phyloP scores from a whole-genome alignment of 2,888 invertebrate species.

The Mythimna loreyi region DNA sequence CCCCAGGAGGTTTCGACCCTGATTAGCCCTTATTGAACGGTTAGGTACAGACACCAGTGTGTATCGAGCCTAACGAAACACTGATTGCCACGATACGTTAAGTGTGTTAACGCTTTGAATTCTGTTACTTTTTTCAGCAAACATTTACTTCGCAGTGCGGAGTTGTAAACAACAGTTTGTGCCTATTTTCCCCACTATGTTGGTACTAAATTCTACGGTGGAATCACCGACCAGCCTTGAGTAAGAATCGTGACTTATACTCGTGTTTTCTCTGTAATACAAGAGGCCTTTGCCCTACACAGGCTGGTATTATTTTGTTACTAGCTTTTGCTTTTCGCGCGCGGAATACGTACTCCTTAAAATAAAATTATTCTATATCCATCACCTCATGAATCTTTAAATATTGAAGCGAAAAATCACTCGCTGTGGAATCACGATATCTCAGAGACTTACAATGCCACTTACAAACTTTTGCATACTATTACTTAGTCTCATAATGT shows the following conservation, averaged over 20 bases:
- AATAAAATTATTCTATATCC: too few species aligned
- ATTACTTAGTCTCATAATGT: too few species aligned
- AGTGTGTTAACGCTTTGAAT: conserved; percentile 9
- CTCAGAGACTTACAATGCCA: too few species aligned
- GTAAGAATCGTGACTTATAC: not conserved
- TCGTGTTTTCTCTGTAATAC: not conserved
- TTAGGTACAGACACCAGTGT: not conserved
- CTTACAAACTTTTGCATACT: too few species aligned
- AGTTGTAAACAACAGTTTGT: not conserved
- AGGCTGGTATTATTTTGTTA: too few species aligned
- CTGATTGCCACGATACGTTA: conserved; percentile 5
- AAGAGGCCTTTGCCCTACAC: not conserved
- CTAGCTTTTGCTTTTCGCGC: too few species aligned
- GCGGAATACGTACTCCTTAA: too few species aligned
- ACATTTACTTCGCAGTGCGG: not conserved
- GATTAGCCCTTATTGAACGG: not conserved
- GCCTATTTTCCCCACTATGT: not conserved
- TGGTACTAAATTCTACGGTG: not conserved
- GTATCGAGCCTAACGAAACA: not conserved
- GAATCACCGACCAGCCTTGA: not conserved
- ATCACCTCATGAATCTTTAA: too few species aligned
- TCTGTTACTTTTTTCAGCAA: not conserved
- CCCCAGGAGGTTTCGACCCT: too few species aligned
- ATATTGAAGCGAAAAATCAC: too few species aligned
- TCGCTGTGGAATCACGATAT: too few species aligned